These are phyloP conservation scores for Sebastes schlegelii DNA, from an alignment of 2,113 vertebrate species.

Conservation along the genomic window DNA sequence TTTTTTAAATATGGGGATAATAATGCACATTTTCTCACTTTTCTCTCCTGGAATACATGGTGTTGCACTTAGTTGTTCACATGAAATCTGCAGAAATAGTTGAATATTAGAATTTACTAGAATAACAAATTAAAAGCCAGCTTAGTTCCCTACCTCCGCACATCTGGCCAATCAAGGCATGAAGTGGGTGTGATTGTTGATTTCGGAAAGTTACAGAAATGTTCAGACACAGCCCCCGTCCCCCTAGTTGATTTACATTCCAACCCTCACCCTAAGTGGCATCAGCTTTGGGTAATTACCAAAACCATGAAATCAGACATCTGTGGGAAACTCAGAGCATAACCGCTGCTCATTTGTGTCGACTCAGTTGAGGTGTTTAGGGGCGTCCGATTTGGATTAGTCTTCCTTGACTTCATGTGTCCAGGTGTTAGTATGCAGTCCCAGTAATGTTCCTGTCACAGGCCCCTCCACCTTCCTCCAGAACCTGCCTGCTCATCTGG, in stretches of 20 bases:
- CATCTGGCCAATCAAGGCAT: background rate
- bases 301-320: background rate
- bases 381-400: conserved; percentile 20
- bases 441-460: conserved; percentile 84
- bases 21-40: background rate
- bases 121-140: background rate
- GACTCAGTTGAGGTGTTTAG: background rate
- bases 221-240: background rate
- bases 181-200: background rate
- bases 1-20: background rate
- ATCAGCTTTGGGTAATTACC: background rate
- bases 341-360: background rate
- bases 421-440: conserved; percentile 86
- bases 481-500: conserved; percentile 75
- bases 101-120: background rate
- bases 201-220: background rate
- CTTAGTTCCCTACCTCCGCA: background rate
- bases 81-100: background rate
- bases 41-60: too few relatives aligned
- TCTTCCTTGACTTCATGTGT: conserved; percentile 79
- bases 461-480: conserved; percentile 75
- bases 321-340: background rate
- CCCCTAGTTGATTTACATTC: background rate
- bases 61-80: too few relatives aligned
- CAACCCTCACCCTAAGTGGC: background rate